Evolutionary conservation across 2,888 invertebrate species (phyloP).

Genomic region (Rhimphoctona megacephalus): DNA sequence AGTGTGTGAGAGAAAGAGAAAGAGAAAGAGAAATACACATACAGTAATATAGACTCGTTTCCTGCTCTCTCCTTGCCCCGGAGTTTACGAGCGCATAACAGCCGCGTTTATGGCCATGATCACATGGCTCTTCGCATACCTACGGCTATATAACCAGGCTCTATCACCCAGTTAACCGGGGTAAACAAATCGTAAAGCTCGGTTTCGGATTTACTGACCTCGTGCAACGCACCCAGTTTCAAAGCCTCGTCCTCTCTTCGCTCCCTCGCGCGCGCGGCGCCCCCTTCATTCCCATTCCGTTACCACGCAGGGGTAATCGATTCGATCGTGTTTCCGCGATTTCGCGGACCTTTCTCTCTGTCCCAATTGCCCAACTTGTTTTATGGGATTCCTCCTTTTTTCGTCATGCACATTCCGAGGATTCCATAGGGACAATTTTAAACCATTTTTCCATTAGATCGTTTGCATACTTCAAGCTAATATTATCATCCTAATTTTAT

Average conservation of each 20-base stretch:
- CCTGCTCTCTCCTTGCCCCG: constrained; percentile 70
- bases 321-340: constrained; percentile 64
- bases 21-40: constrained; percentile 52
- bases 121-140: constrained; percentile 83
- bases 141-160: constrained; percentile 82
- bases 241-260: constrained; percentile 28
- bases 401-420: not conserved
- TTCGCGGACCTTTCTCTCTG: constrained; percentile 48
- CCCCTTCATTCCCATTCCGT: constrained; percentile 32
- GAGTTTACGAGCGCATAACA: constrained; percentile 84
- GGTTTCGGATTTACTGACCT: constrained; percentile 84
- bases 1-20: constrained; percentile 51
- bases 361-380: constrained; percentile 30
- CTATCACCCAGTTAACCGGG: constrained; percentile 82
- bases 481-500: not conserved
- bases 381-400: constrained; percentile 12
- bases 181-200: constrained; percentile 85
- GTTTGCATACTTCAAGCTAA: not conserved
- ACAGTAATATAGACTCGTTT: constrained; percentile 35
- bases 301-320: constrained; percentile 47
- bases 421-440: not conserved
- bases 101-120: constrained; percentile 84
- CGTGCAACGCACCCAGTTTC: constrained; percentile 76
- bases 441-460: not conserved
- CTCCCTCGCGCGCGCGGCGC: not conserved